phyloP scores from a whole-genome alignment of 2,113 vertebrate genomes.

The Elephas maximus region DNA sequence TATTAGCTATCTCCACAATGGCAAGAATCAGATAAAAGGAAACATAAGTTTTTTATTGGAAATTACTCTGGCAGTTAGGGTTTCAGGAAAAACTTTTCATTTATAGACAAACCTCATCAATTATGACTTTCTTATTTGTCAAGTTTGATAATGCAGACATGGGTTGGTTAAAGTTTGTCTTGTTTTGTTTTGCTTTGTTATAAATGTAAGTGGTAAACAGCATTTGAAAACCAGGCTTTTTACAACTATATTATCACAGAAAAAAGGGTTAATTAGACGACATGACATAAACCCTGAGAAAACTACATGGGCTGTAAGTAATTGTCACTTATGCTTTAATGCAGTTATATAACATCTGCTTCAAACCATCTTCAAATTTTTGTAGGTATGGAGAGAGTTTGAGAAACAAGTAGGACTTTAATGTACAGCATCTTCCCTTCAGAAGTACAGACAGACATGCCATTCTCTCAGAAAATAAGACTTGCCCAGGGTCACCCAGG shows the following conservation, averaged over 20 bases:
- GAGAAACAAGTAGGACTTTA: background rate
- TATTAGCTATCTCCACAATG: background rate
- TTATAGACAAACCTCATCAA: background rate
- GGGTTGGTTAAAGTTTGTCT: background rate
- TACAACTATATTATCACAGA: background rate
- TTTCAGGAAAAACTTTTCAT: slow-evolving; percentile 22
- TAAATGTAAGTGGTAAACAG: background rate
- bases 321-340: slow-evolving; percentile 1
- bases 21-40: background rate
- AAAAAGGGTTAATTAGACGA: background rate
- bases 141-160: background rate
- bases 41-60: background rate
- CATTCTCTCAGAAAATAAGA: background rate
- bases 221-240: slow-evolving; percentile 12
- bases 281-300: background rate
- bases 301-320: background rate
- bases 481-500: background rate
- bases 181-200: background rate
- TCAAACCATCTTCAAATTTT: slow-evolving; percentile 22
- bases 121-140: background rate
- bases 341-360: background rate
- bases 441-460: background rate
- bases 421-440: background rate
- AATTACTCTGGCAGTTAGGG: background rate
- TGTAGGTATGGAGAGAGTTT: background rate